Base-by-base conservation (phyloP, 2,888 invertebrate species). In the Drosophila silvestris region DNA sequence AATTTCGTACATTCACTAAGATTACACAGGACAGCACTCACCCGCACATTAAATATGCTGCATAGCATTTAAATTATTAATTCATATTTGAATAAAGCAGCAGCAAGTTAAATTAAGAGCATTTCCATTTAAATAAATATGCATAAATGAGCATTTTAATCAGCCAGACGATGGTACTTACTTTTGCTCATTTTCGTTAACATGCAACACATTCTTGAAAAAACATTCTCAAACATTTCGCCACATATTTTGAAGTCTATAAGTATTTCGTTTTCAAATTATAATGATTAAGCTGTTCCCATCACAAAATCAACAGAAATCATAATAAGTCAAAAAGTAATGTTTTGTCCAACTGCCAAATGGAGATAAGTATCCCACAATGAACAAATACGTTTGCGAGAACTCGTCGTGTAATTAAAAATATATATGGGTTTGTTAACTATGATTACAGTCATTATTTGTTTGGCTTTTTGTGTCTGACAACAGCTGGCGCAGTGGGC, bases 81-180 rank as follows among this genome's bases (percentile, higher is more conserved):
- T 87, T 78, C 74, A 79, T 81, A 77, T 89, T 88, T 85, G 85
- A 87, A 85, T 83, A 80, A 77, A 79, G 73, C 70, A 77, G 73
- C 78, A 80, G 56, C 72, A 82, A 89, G 84, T 89, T 87, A 85
- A 88, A 87, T 83, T 81, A 90, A 90, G 81, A 81, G 79, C 75
- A 73, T 79, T 90, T 88, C 80, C 79, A 90, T 90, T 87, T 88
- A 81, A 90, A 90, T 90, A 89, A 88, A 81, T 84, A 84, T 79
- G 72, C 82, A 71, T 76, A 82, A 86, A 89, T 81, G 73, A 53
- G 65, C 73, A 70, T 57, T 56, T 79, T 87, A 77, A 81, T 75
- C 72, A 68, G 72, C 54, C 70, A 58, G 54, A 68, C 53, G 53
- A 71, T 58, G 72, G 39, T 32, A 53, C 52, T 71, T 71, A 71